These are phyloP conservation scores for Aleiodes alternator DNA, from an alignment of 2,888 invertebrate species.

Conservation along the genomic window DNA sequence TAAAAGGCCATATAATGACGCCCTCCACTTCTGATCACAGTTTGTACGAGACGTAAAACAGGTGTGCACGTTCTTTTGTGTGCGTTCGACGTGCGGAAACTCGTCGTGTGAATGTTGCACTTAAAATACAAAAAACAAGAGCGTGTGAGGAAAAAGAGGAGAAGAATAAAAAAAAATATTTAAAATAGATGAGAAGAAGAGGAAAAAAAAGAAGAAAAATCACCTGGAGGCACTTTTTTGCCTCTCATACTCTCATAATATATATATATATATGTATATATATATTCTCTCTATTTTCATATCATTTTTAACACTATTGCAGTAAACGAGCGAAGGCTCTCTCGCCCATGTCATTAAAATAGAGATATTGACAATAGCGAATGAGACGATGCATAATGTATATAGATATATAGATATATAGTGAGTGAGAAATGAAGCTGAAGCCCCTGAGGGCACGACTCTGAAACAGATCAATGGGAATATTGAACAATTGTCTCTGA, in stretches of 20 bases:
- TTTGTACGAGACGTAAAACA: conserved; percentile 23
- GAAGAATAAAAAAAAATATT: conserved; percentile 38
- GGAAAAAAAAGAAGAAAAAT: conserved; percentile 2
- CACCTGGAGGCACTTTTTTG: conserved; percentile 45
- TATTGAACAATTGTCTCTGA: conserved; percentile 75
- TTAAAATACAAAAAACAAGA: conserved; percentile 46
- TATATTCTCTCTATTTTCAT: conserved; percentile 43
- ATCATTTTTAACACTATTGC: conserved; percentile 24
- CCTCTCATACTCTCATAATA: conserved; percentile 32
- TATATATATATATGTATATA: background rate
- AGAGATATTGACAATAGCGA: conserved; percentile 73
- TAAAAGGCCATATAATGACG: conserved; percentile 27
- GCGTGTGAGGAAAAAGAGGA: conserved; percentile 17
- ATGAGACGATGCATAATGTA: conserved; percentile 40
- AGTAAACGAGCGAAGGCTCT: conserved; percentile 33
- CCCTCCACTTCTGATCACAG: conserved; percentile 6
- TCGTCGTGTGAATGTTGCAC: conserved; percentile 43
- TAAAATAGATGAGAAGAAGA: conserved; percentile 32
- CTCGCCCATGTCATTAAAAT: conserved; percentile 74
- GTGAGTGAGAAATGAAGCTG: conserved; percentile 48
- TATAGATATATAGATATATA: conserved; percentile 1
- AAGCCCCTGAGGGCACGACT: conserved; percentile 63
- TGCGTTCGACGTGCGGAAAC: conserved; percentile 52
- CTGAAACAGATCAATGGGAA: conserved; percentile 74
- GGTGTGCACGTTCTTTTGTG: conserved; percentile 50